phyloP scores from a whole-genome alignment of 2,888 invertebrate genomes.

The Hypolimnas misippus region DNA sequence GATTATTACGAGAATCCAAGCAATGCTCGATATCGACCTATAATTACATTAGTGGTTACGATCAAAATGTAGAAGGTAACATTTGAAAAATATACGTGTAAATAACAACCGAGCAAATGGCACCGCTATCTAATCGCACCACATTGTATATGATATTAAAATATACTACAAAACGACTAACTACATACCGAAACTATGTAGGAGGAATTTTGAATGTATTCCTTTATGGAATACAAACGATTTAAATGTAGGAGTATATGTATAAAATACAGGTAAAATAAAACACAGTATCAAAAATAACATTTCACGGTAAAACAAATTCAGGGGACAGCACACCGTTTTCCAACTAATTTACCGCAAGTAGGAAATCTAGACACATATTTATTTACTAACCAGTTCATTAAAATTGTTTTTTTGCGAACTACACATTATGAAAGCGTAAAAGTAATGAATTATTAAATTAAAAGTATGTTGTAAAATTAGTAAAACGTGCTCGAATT shows the following conservation, averaged over 20 bases:
- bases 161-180: slow-evolving; percentile 42
- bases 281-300: slow-evolving; percentile 44
- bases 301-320: slow-evolving; percentile 40
- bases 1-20: slow-evolving; percentile 28
- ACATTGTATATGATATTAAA: slow-evolving; percentile 47
- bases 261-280: slow-evolving; percentile 41
- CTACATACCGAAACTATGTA: slow-evolving; percentile 36
- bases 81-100: slow-evolving; percentile 68
- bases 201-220: slow-evolving; percentile 24
- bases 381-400: slow-evolving; percentile 30
- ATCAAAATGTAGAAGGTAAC: slow-evolving; percentile 65
- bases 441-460: slow-evolving; percentile 31
- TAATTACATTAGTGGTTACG: slow-evolving; percentile 42
- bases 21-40: slow-evolving; percentile 45
- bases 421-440: slow-evolving; percentile 38
- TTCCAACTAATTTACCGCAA: slow-evolving; percentile 17
- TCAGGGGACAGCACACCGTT: slow-evolving; percentile 31
- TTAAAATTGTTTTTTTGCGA: slow-evolving; percentile 40
- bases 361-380: slow-evolving; percentile 19
- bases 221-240: slow-evolving; percentile 38
- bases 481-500: slow-evolving; percentile 60
- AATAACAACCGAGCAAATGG: slow-evolving; percentile 80
- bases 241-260: slow-evolving; percentile 38
- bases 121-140: slow-evolving; percentile 77
- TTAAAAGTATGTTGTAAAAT: slow-evolving; percentile 44